Conservation (phyloP, 1,140 invertebrate genomes). For the Chlorops oryzae region DNA sequence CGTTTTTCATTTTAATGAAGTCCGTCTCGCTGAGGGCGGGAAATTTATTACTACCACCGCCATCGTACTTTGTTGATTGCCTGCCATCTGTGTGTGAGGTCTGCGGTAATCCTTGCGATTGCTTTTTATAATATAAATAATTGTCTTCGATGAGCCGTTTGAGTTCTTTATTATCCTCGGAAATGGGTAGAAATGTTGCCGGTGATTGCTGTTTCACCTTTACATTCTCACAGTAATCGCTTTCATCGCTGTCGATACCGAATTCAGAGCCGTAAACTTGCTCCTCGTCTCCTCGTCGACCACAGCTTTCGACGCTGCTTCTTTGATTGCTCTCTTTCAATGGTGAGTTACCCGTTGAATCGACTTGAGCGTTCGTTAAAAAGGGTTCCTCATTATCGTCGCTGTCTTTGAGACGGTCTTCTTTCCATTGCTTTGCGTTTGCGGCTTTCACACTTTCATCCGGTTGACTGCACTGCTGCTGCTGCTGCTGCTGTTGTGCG, state of each 20-base stretch:
- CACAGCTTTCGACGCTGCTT: too few relatives aligned
- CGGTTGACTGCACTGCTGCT: conserved; percentile 16
- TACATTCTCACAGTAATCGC: conserved; percentile 33
- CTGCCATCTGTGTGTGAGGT: not conserved
- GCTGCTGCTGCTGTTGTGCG: conserved; percentile 17
- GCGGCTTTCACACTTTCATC: not conserved
- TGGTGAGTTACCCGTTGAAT: too few relatives aligned
- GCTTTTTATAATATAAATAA: conserved; percentile 43
- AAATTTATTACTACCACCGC: conserved; percentile 17
- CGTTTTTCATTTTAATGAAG: conserved; percentile 37
- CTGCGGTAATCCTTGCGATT: conserved; percentile 18
- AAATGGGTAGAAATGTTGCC: conserved; percentile 32
- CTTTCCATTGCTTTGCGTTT: conserved; percentile 13
- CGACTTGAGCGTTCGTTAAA: too few relatives aligned
- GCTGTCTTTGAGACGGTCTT: conserved; percentile 26
- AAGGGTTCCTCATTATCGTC: too few relatives aligned
- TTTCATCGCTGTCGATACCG: conserved; percentile 36
- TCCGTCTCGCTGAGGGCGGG: conserved; percentile 42
- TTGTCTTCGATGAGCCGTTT: conserved; percentile 46
- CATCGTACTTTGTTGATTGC: too few relatives aligned
- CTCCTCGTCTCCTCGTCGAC: too few relatives aligned
- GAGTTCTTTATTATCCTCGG: conserved; percentile 46
- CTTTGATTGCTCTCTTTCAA: too few relatives aligned
- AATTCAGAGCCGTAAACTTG: too few relatives aligned
- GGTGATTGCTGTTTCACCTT: conserved; percentile 14